Percentiles rank a stretch among this genome's conserved stretches.
phyloP scores from a whole-genome alignment of 2,797 vertebrate genomes.

The Serranus cabrilla region DNA sequence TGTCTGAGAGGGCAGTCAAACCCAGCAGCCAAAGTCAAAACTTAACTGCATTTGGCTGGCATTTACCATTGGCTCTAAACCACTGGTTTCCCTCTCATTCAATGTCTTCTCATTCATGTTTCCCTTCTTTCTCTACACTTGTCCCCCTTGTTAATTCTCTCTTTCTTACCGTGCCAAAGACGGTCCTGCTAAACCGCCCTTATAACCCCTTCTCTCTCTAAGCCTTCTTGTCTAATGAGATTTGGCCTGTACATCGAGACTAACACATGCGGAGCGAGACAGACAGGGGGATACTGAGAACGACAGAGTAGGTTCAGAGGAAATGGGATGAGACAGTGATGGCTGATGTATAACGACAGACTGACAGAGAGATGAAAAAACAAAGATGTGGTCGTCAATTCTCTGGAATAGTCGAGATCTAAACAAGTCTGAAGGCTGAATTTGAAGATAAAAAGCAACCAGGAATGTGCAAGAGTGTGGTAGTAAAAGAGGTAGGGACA shows the following conservation, averaged over 20 bases:
- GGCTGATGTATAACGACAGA: conserved; percentile 6
- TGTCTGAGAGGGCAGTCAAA: conserved; percentile 6
- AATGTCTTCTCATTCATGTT: conserved; percentile 55
- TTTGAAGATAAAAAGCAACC: not conserved
- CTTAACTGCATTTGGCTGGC: conserved; percentile 30
- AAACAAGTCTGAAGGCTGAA: conserved; percentile 8
- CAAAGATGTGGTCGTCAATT: conserved; percentile 21
- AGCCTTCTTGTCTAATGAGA: conserved; percentile 81
- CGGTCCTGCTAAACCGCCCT: conserved; percentile 59
- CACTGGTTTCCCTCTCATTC: conserved; percentile 23
- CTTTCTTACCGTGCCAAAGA: conserved; percentile 58
- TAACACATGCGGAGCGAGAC: conserved; percentile 38
- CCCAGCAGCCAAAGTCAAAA: conserved; percentile 18
- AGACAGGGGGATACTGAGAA: conserved; percentile 29
- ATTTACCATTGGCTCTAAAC: conserved; percentile 24
- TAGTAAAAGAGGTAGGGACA: not conserved
- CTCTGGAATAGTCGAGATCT: conserved; percentile 9
- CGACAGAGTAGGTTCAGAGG: conserved; percentile 26
- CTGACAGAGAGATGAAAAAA: conserved; percentile 18
- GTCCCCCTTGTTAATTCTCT: conserved; percentile 37
- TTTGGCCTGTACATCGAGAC: conserved; percentile 64
- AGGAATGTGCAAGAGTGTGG: not conserved
- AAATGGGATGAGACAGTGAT: conserved; percentile 26
- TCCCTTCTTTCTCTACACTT: conserved; percentile 23
- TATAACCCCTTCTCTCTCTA: conserved; percentile 68